phyloP scores from a whole-genome alignment of 2,113 vertebrate species.

The Dendrocopos noguchii region DNA sequence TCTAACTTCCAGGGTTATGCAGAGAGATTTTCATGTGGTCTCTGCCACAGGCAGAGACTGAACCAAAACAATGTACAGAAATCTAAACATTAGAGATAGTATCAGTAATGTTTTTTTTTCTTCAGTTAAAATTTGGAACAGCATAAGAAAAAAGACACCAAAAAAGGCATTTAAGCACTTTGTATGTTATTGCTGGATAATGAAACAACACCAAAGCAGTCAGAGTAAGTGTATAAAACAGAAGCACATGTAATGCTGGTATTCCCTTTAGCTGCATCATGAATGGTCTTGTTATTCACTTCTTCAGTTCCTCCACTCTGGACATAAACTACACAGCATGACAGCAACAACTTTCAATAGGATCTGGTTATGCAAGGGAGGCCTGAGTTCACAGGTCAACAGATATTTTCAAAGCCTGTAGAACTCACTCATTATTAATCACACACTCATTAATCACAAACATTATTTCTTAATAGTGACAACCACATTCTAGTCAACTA shows the following conservation, averaged over 20 bases:
- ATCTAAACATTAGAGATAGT: background rate
- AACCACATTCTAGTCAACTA: background rate
- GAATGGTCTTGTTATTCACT: background rate
- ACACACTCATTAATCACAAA: background rate
- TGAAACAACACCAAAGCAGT: background rate
- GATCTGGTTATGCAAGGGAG: background rate
- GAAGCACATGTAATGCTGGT: background rate
- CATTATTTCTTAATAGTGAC: slow-evolving; percentile 12
- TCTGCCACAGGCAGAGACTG: background rate
- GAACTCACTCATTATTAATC: slow-evolving; percentile 6
- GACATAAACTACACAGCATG: background rate
- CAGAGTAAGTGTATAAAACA: background rate
- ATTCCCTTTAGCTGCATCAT: background rate
- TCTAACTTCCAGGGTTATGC: background rate
- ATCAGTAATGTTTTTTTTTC: background rate
- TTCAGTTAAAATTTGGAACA: background rate
- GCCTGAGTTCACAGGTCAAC: slow-evolving; percentile 11
- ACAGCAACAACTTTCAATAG: background rate
- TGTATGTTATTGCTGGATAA: background rate
- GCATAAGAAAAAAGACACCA: background rate
- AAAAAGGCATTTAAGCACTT: background rate
- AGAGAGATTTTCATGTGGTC: background rate
- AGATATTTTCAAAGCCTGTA: slow-evolving; percentile 6
- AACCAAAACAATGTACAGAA: background rate
- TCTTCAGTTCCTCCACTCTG: background rate